A percentile compares a stretch with the other conserved stretches of the same genome.
Evolutionary conservation across 2,888 invertebrate genomes (phyloP).

Genomic region (Notodonta dromedarius): DNA sequence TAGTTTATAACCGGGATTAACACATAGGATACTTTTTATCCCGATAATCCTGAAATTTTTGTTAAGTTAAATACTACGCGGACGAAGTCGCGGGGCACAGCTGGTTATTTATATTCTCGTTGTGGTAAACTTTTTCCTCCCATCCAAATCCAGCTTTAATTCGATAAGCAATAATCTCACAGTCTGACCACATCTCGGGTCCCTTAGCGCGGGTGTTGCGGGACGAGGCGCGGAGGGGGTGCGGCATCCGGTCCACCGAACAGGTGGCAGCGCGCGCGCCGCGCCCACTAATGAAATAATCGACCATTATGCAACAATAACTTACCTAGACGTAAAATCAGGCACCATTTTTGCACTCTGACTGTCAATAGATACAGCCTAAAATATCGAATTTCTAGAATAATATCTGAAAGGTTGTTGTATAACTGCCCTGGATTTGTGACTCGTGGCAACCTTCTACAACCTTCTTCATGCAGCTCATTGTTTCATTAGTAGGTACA

Average conservation of each 20-base stretch:
- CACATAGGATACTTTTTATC: too few relatives aligned
- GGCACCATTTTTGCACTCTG: neutral
- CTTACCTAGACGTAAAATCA: neutral
- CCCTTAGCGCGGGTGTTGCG: slow-evolving; percentile 30
- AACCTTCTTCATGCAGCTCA: slow-evolving; percentile 60
- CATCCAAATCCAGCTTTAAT: slow-evolving; percentile 3
- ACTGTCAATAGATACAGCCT: neutral
- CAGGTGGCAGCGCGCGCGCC: slow-evolving; percentile 72
- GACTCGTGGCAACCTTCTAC: slow-evolving; percentile 73
- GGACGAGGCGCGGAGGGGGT: slow-evolving; percentile 46
- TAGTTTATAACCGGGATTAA: too few relatives aligned
- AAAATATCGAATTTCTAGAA: neutral
- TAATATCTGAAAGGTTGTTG: neutral
- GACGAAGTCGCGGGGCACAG: too few relatives aligned
- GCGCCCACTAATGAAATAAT: slow-evolving; percentile 79
- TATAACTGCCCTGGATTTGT: slow-evolving; percentile 37
- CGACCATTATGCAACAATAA: slow-evolving; percentile 17
- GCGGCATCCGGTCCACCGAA: slow-evolving; percentile 76
- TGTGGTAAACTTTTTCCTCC: neutral
- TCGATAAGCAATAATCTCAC: slow-evolving; percentile 21
- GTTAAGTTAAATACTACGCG: too few relatives aligned
- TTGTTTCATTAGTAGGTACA: slow-evolving; percentile 26
- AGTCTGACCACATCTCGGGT: slow-evolving; percentile 46
- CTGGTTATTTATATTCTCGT: neutral
- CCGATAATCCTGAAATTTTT: too few relatives aligned